These are phyloP conservation scores for Plutomurus gul DNA, from an alignment of 1,140 invertebrate species.

Conservation along the genomic window DNA sequence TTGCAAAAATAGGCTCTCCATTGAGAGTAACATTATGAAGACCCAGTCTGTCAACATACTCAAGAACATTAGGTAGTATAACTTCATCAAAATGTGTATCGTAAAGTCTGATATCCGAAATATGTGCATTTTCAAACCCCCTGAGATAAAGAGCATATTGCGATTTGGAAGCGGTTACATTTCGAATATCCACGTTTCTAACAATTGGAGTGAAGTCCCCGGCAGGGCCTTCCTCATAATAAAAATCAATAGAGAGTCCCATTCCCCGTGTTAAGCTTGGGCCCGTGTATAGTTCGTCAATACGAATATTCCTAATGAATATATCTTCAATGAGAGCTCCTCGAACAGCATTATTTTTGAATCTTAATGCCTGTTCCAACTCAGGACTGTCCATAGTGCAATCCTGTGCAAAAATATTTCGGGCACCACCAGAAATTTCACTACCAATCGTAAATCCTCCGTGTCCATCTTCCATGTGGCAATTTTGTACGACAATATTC, in stretches of 20 bases:
- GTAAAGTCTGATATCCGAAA: background rate
- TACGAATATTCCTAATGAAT: conserved; percentile 4
- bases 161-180: background rate
- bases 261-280: background rate
- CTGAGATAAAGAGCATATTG: background rate
- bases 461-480: conserved; percentile 29
- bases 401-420: conserved; percentile 21
- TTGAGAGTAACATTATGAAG: background rate
- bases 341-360: conserved; percentile 34
- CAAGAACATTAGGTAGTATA: background rate
- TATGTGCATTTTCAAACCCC: background rate
- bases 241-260: conserved; percentile 12
- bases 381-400: background rate
- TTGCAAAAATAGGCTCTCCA: background rate
- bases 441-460: conserved; percentile 2
- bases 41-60: background rate
- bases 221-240: conserved; percentile 11
- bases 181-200: conserved; percentile 2
- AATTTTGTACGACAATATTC: conserved; percentile 30
- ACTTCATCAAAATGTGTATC: background rate
- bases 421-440: conserved; percentile 1
- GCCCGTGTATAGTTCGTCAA: background rate
- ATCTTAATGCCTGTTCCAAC: conserved; percentile 10
- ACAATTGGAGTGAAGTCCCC: conserved; percentile 3
- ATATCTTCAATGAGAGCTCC: conserved; percentile 24